A percentile compares a stretch with the other conserved stretches of the same genome.
Evolutionary conservation across 2,797 vertebrate genomes (phyloP).

Genomic region (Sebastes oblongus): DNA sequence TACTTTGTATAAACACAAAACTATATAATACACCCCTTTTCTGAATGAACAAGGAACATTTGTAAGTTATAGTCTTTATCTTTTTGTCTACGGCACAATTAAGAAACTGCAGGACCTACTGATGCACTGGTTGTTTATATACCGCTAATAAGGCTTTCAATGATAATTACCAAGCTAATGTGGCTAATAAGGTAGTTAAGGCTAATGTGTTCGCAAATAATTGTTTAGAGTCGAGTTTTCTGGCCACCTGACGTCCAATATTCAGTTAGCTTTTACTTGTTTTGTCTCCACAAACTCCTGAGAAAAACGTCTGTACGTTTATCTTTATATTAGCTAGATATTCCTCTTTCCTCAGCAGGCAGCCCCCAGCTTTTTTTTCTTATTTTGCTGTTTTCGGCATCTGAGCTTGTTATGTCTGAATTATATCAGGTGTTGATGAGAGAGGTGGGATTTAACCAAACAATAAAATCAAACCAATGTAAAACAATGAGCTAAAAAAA

Average conservation of each 20-base stretch:
- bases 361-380: neutral
- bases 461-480: conserved; percentile 13
- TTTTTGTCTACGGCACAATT: neutral
- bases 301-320: neutral
- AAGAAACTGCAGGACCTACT: neutral
- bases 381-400: neutral
- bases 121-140: neutral
- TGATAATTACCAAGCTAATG: neutral
- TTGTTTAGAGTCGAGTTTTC: neutral
- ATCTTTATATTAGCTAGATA: neutral
- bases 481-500: conserved; percentile 9
- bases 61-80: neutral
- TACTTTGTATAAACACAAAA: neutral
- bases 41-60: neutral
- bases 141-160: neutral
- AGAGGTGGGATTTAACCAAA: neutral
- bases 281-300: neutral
- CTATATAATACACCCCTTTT: neutral
- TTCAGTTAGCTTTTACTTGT: neutral
- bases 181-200: neutral
- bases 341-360: neutral
- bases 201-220: neutral
- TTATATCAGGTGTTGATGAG: neutral
- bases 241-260: neutral
- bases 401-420: neutral